A percentile compares a stretch with the other conserved stretches of the same genome.
phyloP scores from a whole-genome alignment of 2,113 vertebrate species.

The Cairina moschata region DNA sequence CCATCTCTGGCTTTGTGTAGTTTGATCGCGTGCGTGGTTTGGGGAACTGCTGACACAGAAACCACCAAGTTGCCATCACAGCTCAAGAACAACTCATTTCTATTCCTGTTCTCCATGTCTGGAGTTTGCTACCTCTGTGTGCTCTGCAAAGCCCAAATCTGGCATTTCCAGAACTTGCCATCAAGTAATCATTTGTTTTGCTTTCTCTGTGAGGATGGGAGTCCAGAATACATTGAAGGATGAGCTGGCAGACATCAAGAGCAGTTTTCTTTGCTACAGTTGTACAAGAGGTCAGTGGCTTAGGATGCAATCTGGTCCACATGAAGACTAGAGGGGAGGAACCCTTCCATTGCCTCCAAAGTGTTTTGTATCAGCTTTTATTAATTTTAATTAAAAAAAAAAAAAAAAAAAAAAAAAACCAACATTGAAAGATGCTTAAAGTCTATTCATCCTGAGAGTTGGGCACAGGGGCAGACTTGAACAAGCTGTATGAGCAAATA shows the following conservation, averaged over 20 bases:
- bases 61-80: background rate
- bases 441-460: background rate
- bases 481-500: background rate
- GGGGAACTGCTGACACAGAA: slow-evolving; percentile 11
- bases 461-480: background rate
- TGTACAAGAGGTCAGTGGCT: background rate
- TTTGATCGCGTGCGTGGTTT: background rate
- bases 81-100: background rate
- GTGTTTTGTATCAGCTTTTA: background rate
- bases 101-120: slow-evolving; percentile 7
- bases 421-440: background rate
- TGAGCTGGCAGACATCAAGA: background rate
- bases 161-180: background rate
- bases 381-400: background rate
- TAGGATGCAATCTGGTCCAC: background rate
- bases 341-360: background rate
- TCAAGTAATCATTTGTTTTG: background rate
- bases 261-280: background rate
- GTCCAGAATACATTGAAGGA: background rate
- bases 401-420: background rate
- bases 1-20: background rate
- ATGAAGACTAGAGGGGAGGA: background rate
- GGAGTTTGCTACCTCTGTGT: background rate
- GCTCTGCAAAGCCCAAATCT: background rate
- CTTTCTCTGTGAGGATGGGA: background rate